Percentiles rank a stretch among this genome's conserved stretches.
Evolutionary conservation across 2,113 vertebrate genomes (phyloP).

Genomic region (Pyxicephalus adspersus): DNA sequence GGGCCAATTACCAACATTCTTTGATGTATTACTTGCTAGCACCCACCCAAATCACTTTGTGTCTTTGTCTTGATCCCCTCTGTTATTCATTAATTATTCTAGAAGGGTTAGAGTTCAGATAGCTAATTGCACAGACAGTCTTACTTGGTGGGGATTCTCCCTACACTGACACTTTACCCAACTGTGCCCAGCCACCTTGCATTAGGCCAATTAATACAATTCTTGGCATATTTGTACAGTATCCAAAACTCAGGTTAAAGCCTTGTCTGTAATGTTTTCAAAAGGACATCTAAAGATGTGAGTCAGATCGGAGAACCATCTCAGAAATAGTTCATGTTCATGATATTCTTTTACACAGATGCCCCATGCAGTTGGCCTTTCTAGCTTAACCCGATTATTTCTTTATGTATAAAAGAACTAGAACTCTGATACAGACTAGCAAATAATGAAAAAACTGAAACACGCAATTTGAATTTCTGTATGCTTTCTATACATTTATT

Average conservation of each 20-base stretch:
- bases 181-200: conserved; percentile 94
- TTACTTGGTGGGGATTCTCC: conserved; percentile 91
- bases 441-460: background rate
- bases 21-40: conserved; percentile 97
- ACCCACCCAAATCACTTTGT: conserved; percentile 89
- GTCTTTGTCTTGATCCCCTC: conserved; percentile 98
- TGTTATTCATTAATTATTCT: conserved; percentile 99
- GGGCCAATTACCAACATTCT: conserved; percentile 99
- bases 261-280: conserved; percentile 72
- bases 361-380: conserved; percentile 29
- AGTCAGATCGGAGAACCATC: conserved; percentile 59
- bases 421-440: background rate
- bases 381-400: background rate
- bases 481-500: background rate
- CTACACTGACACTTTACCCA: conserved; percentile 88
- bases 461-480: background rate
- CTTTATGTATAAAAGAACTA: background rate
- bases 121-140: conserved; percentile 95
- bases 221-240: conserved; percentile 84
- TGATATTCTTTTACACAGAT: conserved; percentile 49
- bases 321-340: conserved; percentile 57
- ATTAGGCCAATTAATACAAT: conserved; percentile 95
- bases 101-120: conserved; percentile 93
- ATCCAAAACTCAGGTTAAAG: conserved; percentile 73
- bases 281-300: conserved; percentile 60